Evolutionary conservation across 2,797 vertebrate species (phyloP).

Genomic region (Anisognathus igniventris): DNA sequence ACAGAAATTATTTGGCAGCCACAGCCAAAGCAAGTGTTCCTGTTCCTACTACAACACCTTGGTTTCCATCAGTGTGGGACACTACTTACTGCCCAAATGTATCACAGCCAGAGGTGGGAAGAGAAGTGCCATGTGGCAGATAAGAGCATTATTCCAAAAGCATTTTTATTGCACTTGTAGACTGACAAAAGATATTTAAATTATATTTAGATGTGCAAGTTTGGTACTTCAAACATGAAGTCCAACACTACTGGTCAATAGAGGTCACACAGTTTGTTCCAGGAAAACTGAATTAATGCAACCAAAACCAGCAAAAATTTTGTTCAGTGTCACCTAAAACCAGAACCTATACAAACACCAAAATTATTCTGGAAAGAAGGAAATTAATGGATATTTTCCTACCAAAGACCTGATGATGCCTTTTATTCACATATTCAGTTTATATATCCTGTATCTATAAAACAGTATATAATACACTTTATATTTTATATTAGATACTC

Average conservation of each 20-base stretch:
- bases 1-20: not conserved
- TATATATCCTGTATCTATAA: not conserved
- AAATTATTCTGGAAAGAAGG: not conserved
- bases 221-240: not conserved
- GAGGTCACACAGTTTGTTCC: not conserved
- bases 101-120: not conserved
- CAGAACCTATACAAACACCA: not conserved
- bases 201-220: not conserved
- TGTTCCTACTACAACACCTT: not conserved
- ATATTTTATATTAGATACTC: not conserved
- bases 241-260: not conserved
- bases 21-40: not conserved
- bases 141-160: not conserved
- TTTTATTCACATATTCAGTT: not conserved
- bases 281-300: not conserved
- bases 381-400: not conserved
- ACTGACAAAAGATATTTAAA: not conserved
- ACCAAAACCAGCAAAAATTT: not conserved
- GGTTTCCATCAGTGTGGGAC: not conserved
- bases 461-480: not conserved
- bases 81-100: not conserved
- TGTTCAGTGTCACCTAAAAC: not conserved
- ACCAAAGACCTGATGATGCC: fast-evolving
- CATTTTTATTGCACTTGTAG: not conserved
- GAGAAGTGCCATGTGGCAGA: not conserved